Conservation (phyloP, 2,888 invertebrate genomes). For the Chironomus riparius region DNA sequence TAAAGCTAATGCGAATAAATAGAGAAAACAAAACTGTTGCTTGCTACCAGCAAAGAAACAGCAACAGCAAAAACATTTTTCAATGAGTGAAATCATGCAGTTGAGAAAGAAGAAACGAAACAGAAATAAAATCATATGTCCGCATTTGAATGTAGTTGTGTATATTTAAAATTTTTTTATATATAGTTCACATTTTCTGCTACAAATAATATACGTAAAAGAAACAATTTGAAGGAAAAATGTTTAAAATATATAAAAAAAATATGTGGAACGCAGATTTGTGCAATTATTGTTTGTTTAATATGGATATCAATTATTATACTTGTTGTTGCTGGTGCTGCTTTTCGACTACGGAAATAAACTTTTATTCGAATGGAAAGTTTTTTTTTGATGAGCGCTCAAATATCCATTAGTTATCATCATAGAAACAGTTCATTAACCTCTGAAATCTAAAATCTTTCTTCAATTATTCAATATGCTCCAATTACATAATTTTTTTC, state of each 20-base stretch:
- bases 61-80: too few species aligned
- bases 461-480: not conserved
- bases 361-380: not conserved
- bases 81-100: too few species aligned
- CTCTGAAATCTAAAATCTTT: not conserved
- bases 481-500: not conserved
- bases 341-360: not conserved
- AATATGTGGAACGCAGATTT: not conserved
- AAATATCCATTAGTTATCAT: not conserved
- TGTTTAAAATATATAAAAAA: not conserved
- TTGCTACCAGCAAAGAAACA: not conserved
- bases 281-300: not conserved
- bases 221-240: not conserved
- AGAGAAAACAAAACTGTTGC: not conserved
- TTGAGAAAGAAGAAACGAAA: not conserved
- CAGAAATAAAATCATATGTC: not conserved
- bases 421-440: not conserved
- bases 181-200: not conserved
- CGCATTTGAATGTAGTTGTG: not conserved
- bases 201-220: too few species aligned
- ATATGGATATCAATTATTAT: conserved; percentile 4
- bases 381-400: not conserved
- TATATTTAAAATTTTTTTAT: not conserved
- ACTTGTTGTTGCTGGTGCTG: not conserved
- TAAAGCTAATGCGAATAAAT: too few species aligned